A percentile compares a stretch with the other conserved stretches of the same genome.
phyloP scores from a whole-genome alignment of 2,888 invertebrate genomes.

The Protodeltote pygarga region DNA sequence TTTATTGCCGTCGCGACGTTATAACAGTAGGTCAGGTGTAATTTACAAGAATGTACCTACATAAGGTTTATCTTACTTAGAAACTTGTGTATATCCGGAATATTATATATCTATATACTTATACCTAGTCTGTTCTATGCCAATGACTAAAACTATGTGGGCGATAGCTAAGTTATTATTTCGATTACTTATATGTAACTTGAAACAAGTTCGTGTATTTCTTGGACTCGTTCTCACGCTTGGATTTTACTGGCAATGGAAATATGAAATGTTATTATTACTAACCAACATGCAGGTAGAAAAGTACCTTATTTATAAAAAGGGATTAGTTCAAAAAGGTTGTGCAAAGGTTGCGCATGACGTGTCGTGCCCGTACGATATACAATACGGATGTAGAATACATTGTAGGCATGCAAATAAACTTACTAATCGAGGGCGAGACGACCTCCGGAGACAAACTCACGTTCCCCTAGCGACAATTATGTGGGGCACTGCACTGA shows the following conservation, averaged over 20 bases:
- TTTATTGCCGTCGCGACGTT: background rate
- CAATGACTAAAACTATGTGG: constrained; percentile 10
- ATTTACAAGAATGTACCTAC: background rate
- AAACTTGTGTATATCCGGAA: background rate
- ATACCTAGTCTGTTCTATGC: background rate
- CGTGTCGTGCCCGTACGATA: constrained; percentile 80
- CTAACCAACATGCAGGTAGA: constrained; percentile 4
- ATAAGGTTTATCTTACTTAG: background rate
- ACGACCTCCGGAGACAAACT: constrained; percentile 72
- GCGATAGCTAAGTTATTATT: constrained; percentile 31
- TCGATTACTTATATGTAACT: constrained; percentile 28
- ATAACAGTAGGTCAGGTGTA: constrained; percentile 10
- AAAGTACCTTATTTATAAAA: constrained; percentile 5
- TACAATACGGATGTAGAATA: constrained; percentile 70
- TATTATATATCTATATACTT: no score
- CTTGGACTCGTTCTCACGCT: constrained; percentile 25
- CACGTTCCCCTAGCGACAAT: constrained; percentile 69
- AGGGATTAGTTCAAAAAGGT: constrained; percentile 61
- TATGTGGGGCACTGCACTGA: constrained; percentile 79
- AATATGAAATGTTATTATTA: constrained; percentile 11
- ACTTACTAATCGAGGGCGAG: constrained; percentile 78
- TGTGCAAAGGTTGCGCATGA: constrained; percentile 67
- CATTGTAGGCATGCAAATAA: constrained; percentile 72
- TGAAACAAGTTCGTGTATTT: constrained; percentile 29
- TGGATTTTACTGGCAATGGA: constrained; percentile 5